phyloP scores from a whole-genome alignment of 2,888 invertebrate genomes.

The Phyto melanocephala region DNA sequence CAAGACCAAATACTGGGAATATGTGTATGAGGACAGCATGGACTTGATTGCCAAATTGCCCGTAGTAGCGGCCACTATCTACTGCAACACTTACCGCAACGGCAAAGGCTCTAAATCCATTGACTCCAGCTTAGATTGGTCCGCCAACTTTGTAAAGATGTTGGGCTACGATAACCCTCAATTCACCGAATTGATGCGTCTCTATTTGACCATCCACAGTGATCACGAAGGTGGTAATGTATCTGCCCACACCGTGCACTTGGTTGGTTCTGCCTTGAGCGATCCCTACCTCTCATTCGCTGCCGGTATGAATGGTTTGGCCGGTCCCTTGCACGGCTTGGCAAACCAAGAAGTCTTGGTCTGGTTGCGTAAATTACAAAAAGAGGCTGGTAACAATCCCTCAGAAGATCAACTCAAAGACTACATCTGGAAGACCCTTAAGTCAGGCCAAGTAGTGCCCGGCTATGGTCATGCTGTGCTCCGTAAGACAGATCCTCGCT shows the following conservation, averaged over 20 bases:
- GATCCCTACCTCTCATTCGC: conserved; percentile 92
- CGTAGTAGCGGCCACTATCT: conserved; percentile 91
- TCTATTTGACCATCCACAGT: conserved; percentile 90
- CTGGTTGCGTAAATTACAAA: conserved; percentile 94
- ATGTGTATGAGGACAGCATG: conserved; percentile 90
- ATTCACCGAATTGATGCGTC: conserved; percentile 90
- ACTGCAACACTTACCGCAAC: conserved; percentile 86
- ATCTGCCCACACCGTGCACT: conserved; percentile 91
- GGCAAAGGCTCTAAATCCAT: conserved; percentile 87
- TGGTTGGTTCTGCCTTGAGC: conserved; percentile 91
- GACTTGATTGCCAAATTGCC: conserved; percentile 92
- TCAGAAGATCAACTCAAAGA: conserved; percentile 95
- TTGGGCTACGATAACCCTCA: conserved; percentile 86
- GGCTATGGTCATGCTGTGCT: conserved; percentile 95
- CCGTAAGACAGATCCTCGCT: conserved; percentile 90
- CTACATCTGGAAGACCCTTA: conserved; percentile 97
- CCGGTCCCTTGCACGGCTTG: conserved; percentile 92
- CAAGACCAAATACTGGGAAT: conserved; percentile 89
- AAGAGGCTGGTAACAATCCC: conserved; percentile 90
- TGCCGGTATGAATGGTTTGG: conserved; percentile 91
- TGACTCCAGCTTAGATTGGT: conserved; percentile 90
- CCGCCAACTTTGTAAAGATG: conserved; percentile 90
- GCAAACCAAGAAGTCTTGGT: conserved; percentile 96
- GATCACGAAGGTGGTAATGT: conserved; percentile 96
- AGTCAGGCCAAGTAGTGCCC: conserved; percentile 92